Conservation (phyloP, 2,888 invertebrate species). For the Tetranychus truncatus region DNA sequence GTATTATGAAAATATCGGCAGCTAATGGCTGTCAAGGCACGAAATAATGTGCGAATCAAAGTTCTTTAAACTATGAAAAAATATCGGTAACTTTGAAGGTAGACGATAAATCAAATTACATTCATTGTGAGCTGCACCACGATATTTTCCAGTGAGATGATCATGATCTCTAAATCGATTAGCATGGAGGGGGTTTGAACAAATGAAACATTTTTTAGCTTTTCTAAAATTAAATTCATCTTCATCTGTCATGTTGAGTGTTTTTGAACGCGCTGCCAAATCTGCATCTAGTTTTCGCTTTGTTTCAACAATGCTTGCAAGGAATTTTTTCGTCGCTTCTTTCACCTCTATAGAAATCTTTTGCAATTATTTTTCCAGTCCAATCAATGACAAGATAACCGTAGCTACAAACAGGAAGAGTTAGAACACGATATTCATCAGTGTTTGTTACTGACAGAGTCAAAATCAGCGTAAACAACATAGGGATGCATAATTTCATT, state of each 20-base stretch:
- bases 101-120: background rate
- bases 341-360: background rate
- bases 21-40: no score
- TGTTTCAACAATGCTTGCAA: background rate
- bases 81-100: background rate
- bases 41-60: constrained; percentile 10
- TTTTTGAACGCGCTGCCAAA: no score
- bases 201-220: no score
- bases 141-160: no score
- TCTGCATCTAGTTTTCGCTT: no score
- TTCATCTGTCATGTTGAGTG: no score
- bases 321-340: background rate
- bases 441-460: background rate
- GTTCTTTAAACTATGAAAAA: constrained; percentile 4
- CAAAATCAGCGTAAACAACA: constrained; percentile 5
- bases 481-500: background rate
- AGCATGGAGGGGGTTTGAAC: no score
- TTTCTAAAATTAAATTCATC: no score
- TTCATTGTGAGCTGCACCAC: no score
- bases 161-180: no score
- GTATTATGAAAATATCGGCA: no score
- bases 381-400: background rate
- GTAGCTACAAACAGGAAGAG: background rate
- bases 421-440: background rate
- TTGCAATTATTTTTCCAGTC: background rate